Evolutionary conservation across 1,140 invertebrate genomes (phyloP).

Genomic region (Ips nitidus): DNA sequence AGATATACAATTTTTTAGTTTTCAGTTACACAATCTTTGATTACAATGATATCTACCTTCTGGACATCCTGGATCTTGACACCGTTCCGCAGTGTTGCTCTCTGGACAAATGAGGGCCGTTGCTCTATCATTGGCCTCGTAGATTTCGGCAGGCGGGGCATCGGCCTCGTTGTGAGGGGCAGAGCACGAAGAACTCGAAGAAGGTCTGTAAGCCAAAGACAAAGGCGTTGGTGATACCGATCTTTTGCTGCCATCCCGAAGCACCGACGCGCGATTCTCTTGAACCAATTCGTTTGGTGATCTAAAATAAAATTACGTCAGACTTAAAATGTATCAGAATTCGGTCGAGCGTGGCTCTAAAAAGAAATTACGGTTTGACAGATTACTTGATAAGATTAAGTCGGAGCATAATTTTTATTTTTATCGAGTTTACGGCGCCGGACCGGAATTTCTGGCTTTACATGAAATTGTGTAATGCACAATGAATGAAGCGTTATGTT

Average conservation of each 20-base stretch:
- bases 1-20: background rate
- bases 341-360: too few species aligned
- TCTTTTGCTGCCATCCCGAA: slow-evolving; percentile 62
- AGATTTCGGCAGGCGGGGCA: slow-evolving; percentile 42
- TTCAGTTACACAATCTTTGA: background rate
- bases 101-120: slow-evolving; percentile 50
- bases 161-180: slow-evolving; percentile 49
- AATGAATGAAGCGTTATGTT: too few species aligned
- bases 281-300: slow-evolving; percentile 54
- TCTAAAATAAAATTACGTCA: background rate
- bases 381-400: too few species aligned
- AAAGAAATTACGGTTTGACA: too few species aligned
- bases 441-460: too few species aligned
- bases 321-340: background rate
- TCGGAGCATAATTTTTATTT: too few species aligned
- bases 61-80: slow-evolving; percentile 53
- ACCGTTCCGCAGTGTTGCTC: slow-evolving; percentile 45
- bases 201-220: slow-evolving; percentile 47
- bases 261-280: slow-evolving; percentile 61
- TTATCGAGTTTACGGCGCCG: too few species aligned
- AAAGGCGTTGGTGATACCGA: slow-evolving; percentile 50
- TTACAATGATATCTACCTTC: slow-evolving; percentile 44
- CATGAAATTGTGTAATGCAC: too few species aligned
- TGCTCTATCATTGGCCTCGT: slow-evolving; percentile 49
- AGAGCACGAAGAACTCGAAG: slow-evolving; percentile 43